Percentiles rank a stretch among this genome's conserved stretches.
phyloP scores from a whole-genome alignment of 2,888 invertebrate genomes.

The Deilephila elpenor region DNA sequence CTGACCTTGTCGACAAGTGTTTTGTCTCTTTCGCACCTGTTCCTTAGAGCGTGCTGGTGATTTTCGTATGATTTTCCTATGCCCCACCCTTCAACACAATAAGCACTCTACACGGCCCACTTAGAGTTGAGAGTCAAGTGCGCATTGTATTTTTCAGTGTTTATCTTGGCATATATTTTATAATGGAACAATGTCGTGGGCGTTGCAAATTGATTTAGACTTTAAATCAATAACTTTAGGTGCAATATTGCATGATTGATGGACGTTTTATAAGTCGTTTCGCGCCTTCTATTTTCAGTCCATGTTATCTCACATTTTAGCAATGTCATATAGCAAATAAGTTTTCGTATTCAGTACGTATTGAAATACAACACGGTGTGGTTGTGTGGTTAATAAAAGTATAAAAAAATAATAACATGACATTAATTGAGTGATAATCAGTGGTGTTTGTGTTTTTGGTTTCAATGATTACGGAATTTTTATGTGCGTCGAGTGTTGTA shows the following conservation, averaged over 20 bases:
- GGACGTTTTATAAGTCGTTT: slow-evolving; percentile 35
- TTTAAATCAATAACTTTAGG: slow-evolving; percentile 41
- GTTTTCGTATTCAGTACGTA: slow-evolving; percentile 51
- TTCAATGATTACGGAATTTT: not conserved
- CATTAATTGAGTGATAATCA: slow-evolving; percentile 4
- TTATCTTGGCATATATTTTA: slow-evolving; percentile 59
- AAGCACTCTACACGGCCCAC: slow-evolving; percentile 50
- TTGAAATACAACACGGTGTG: not conserved
- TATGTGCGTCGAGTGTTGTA: not conserved
- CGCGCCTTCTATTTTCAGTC: slow-evolving; percentile 46
- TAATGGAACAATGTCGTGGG: slow-evolving; percentile 47
- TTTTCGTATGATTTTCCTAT: slow-evolving; percentile 77
- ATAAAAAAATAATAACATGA: slow-evolving; percentile 8
- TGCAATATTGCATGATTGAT: slow-evolving; percentile 42
- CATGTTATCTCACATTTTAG: slow-evolving; percentile 78
- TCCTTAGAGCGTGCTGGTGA: slow-evolving; percentile 51
- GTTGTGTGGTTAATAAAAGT: not conserved
- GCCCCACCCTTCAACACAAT: slow-evolving; percentile 38
- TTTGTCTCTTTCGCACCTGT: slow-evolving; percentile 62
- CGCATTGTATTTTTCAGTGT: slow-evolving; percentile 63
- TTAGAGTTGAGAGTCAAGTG: slow-evolving; percentile 53
- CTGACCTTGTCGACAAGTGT: slow-evolving; percentile 68
- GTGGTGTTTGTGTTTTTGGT: not conserved
- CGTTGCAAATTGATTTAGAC: slow-evolving; percentile 40
- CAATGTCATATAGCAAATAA: slow-evolving; percentile 79